phyloP scores from a whole-genome alignment of 2,797 vertebrate species.

The Acestrorhynchus altus region DNA sequence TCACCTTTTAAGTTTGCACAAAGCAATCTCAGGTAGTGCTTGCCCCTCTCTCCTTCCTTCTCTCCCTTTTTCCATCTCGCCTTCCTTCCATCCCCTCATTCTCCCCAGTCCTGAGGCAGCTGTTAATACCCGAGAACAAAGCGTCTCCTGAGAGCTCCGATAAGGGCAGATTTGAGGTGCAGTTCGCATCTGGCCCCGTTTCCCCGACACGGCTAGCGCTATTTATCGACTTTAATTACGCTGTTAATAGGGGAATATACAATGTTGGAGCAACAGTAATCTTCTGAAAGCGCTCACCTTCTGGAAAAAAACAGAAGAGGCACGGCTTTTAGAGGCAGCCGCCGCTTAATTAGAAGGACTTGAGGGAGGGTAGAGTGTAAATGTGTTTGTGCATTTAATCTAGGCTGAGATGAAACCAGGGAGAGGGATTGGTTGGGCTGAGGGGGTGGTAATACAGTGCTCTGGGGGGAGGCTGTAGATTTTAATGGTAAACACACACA shows the following conservation, averaged over 20 bases:
- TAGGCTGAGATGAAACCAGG: slow-evolving; percentile 56
- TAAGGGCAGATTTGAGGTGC: slow-evolving; percentile 55
- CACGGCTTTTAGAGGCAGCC: slow-evolving; percentile 46
- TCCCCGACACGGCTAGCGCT: slow-evolving; percentile 35
- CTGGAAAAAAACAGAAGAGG: slow-evolving; percentile 25
- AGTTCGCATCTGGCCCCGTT: slow-evolving; percentile 45
- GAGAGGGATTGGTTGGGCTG: slow-evolving; percentile 24
- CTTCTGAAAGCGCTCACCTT: slow-evolving; percentile 60
- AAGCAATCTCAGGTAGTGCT: slow-evolving; percentile 52
- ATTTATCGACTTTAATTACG: slow-evolving; percentile 67
- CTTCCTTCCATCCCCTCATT: slow-evolving; percentile 14
- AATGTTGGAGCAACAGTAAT: slow-evolving; percentile 59
- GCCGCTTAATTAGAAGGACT: slow-evolving; percentile 56
- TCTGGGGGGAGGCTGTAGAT: slow-evolving; percentile 27
- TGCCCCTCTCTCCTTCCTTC: not conserved
- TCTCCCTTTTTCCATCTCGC: not conserved
- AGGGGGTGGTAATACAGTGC: slow-evolving; percentile 36
- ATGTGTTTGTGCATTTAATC: slow-evolving; percentile 55
- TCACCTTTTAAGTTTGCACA: slow-evolving; percentile 66
- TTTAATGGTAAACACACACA: not conserved
- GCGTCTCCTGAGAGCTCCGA: slow-evolving; percentile 55
- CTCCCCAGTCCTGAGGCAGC: not conserved
- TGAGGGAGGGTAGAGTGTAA: slow-evolving; percentile 38
- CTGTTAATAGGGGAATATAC: slow-evolving; percentile 60
- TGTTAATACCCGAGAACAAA: slow-evolving; percentile 42